Percentiles rank a stretch among this genome's conserved stretches.
Conservation (phyloP, 2,797 vertebrate species). For the Schizopygopsis malacanthus region DNA sequence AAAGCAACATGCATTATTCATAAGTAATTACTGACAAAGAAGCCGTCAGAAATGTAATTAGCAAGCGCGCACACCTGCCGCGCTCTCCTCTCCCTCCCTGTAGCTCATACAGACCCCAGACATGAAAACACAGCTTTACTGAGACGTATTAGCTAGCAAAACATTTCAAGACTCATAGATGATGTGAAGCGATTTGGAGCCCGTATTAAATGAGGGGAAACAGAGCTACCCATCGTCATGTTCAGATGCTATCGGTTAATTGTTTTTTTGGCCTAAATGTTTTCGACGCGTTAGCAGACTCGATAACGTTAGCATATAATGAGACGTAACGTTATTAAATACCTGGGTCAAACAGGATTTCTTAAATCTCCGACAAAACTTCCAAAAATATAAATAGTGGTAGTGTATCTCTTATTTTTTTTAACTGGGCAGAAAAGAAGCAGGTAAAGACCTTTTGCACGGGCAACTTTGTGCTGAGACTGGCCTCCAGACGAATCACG, state of each 20-base stretch:
- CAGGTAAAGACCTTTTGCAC: neutral
- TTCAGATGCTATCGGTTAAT: slow-evolving; percentile 31
- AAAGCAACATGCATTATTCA: slow-evolving; percentile 64
- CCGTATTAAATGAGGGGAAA: neutral
- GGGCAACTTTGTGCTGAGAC: neutral
- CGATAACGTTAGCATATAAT: neutral
- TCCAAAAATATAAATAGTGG: neutral
- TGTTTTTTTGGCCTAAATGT: neutral
- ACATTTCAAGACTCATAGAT: neutral
- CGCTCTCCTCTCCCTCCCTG: slow-evolving; percentile 15
- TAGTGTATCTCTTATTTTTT: no score
- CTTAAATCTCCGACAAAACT: neutral
- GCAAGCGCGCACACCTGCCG: slow-evolving; percentile 59
- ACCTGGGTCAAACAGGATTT: neutral
- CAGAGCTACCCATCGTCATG: neutral
- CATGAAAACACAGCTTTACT: slow-evolving; percentile 20
- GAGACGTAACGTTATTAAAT: neutral
- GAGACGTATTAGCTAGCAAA: neutral
- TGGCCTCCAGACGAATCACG: neutral
- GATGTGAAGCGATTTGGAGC: neutral
- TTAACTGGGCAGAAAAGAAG: neutral
- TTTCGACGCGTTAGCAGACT: no score
- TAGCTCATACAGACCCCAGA: neutral
- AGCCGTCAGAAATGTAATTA: slow-evolving; percentile 59
- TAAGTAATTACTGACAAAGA: slow-evolving; percentile 56